phyloP scores from a whole-genome alignment of 2,113 vertebrate species.

The Acrocephalus kingi region DNA sequence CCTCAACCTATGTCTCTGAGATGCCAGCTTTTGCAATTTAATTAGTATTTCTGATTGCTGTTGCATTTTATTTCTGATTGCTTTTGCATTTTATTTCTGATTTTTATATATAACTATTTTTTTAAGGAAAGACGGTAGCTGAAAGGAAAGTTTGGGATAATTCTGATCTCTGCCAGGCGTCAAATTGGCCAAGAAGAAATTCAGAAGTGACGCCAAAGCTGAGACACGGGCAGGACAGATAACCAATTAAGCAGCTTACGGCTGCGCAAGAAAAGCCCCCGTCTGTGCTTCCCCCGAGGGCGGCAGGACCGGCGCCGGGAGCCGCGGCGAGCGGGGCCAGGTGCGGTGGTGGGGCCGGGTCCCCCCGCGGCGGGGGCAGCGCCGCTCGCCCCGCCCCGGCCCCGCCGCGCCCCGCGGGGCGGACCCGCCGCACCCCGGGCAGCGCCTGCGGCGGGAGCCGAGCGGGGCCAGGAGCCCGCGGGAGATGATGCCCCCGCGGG shows the following conservation, averaged over 20 bases:
- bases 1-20: neutral
- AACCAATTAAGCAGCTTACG: neutral
- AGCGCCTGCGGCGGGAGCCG: too few relatives aligned
- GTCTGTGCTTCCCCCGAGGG: neutral
- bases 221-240: rapidly evolving
- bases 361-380: neutral
- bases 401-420: too few relatives aligned
- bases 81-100: neutral
- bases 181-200: neutral
- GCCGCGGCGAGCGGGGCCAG: neutral
- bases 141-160: neutral
- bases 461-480: neutral
- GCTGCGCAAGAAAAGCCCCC: rapidly evolving
- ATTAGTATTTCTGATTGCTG: neutral
- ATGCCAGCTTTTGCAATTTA: neutral
- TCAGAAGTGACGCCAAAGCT: neutral
- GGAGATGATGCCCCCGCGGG: too few relatives aligned
- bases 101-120: neutral
- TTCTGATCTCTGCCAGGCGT: neutral
- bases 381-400: neutral
- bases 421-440: neutral
- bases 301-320: rapidly evolving
- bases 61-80: neutral
- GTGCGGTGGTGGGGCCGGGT: too few relatives aligned
- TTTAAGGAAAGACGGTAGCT: neutral